Evolutionary conservation across 2,888 invertebrate genomes (phyloP), one percentile per base, ranked within the genome.

Genomic region (Oligia latruncula): DNA sequence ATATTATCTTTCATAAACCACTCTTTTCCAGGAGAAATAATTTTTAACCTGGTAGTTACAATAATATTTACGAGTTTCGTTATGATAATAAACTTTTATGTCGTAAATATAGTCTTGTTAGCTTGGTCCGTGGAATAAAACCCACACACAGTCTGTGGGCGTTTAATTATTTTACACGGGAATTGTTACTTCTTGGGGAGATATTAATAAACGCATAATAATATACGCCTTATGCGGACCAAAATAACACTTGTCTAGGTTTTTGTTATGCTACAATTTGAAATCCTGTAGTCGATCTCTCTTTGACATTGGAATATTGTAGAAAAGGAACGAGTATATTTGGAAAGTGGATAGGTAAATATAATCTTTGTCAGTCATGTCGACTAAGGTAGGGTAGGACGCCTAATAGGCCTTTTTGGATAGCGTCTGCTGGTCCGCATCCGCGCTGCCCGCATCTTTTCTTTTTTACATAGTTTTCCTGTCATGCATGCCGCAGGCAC

Each of bases 101-200:
- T 15, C 17, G 20, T 58, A 40, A 62, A 67, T 68, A 60, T 29
- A 49, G 35, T 74, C 74, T 71, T 6, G 15, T 74, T 81, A 81
- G 9, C 29, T 29, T 40, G 65, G 15, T 35, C 49, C 43, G 35
- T 55, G 35, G 68, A 49, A 82, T 40, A 40, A 71, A 17, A 40
- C 83, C 82, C 46, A 85, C 82, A 60, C 71, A 0, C 29, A 29
- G 29, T 40, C 3, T 58, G 83, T 85, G 72, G 83, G 83, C 20
- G 82, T 76, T 46, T n/a, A 15, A 60, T 72, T 40, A 76, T 68
- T 85, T 40, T 46, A 23, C 13, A 52, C 4, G 1, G 35, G 6
- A 17, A 6, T 23, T 64, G 29, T 71, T 15, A 71, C 15, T 55
- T 20, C 15, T 55, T 20, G 3, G 3, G 4, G 0, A 67, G 46